These are phyloP conservation scores for Orycteropus afer DNA, from an alignment of 2,113 vertebrate species.

Conservation along the genomic window DNA sequence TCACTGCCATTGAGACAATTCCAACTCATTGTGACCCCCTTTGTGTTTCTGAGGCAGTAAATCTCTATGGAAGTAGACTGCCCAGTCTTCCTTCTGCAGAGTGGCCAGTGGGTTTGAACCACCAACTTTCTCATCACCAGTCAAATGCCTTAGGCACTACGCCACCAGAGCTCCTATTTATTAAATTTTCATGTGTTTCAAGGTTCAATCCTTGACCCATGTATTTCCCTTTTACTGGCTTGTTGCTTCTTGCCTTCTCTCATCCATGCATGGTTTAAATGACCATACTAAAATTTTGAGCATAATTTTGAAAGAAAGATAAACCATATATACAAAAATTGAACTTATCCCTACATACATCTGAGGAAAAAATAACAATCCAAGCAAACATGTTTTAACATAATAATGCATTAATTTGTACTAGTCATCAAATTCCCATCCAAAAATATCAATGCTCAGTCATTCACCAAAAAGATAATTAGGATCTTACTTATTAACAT, in stretches of 20 bases:
- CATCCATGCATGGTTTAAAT: background rate
- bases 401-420: conserved; percentile 27
- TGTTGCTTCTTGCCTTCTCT: conserved; percentile 14
- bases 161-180: too few species aligned
- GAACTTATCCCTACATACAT: background rate
- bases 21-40: too few species aligned
- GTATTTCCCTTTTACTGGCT: conserved; percentile 3
- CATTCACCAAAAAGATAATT: conserved; percentile 45
- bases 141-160: too few species aligned
- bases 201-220: background rate
- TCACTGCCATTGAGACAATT: too few species aligned
- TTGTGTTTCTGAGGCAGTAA: too few species aligned
- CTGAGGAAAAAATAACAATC: conserved; percentile 18
- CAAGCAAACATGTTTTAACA: conserved; percentile 21
- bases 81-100: too few species aligned
- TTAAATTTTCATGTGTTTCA: conserved; percentile 5
- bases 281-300: background rate
- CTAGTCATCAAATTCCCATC: conserved; percentile 41
- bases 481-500: conserved; percentile 93
- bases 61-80: too few species aligned
- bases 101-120: too few species aligned
- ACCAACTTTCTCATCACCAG: too few species aligned
- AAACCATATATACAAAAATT: conserved; percentile 8
- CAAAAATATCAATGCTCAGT: conserved; percentile 36
- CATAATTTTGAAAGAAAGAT: conserved; percentile 49